Conservation (phyloP, 2,888 invertebrate genomes). For the Cryptocephalus moraei region DNA sequence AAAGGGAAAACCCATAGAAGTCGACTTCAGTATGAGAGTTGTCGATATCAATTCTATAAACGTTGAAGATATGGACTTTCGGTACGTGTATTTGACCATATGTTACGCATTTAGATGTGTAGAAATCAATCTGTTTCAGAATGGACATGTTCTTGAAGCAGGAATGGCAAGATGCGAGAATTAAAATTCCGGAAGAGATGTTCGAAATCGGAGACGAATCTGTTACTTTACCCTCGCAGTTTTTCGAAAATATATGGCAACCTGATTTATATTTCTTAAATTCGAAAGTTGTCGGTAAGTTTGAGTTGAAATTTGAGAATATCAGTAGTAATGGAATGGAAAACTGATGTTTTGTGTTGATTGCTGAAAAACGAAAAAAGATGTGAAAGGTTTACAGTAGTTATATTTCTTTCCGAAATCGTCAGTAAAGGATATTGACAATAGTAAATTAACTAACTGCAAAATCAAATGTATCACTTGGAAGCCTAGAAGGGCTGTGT, state of each 20-base stretch:
- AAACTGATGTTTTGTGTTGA: no score
- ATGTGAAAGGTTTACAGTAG: no score
- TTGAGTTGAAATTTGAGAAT: neutral
- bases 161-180: conserved; percentile 68
- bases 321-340: no score
- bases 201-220: conserved; percentile 74
- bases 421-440: no score
- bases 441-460: no score
- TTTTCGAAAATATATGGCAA: conserved; percentile 79
- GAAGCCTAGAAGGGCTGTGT: no score
- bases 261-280: conserved; percentile 79
- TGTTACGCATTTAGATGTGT: neutral
- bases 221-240: conserved; percentile 67
- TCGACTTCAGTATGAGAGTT: conserved; percentile 73
- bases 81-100: conserved; percentile 42
- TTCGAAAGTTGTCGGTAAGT: conserved; percentile 71
- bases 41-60: conserved; percentile 82
- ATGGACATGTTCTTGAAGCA: conserved; percentile 80
- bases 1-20: conserved; percentile 61
- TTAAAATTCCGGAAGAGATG: conserved; percentile 65
- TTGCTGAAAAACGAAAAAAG: no score
- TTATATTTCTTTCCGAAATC: no score
- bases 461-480: no score
- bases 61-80: conserved; percentile 82
- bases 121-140: conserved; percentile 35